A percentile compares a stretch with the other conserved stretches of the same genome.
phyloP scores from a whole-genome alignment of 2,113 vertebrate genomes.

The Mus musculus region DNA sequence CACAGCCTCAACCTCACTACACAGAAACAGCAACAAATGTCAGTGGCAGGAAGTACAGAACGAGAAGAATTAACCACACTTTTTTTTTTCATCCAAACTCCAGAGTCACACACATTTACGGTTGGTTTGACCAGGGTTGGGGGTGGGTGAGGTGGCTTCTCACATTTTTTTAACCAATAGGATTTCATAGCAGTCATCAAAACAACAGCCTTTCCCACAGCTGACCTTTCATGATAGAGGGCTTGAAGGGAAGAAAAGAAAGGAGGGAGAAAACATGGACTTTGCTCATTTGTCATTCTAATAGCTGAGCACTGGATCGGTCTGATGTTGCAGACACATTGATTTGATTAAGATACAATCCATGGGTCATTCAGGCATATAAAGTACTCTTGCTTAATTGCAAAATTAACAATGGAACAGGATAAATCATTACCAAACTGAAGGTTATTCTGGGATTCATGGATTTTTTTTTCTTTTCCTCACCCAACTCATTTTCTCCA shows the following conservation, averaged over 20 bases:
- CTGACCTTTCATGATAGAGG: conserved; percentile 72
- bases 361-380: neutral
- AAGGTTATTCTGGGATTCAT: neutral
- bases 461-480: neutral
- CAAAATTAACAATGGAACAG: conserved; percentile 67
- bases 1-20: conserved; percentile 75
- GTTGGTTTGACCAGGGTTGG: conserved; percentile 65
- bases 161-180: conserved; percentile 69
- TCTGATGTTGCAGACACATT: conserved; percentile 70
- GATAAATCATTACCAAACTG: conserved; percentile 48
- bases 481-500: conserved; percentile 65
- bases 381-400: conserved; percentile 63
- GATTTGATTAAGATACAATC: conserved; percentile 67
- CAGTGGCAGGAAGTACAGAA: conserved; percentile 78
- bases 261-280: conserved; percentile 12
- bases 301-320: conserved; percentile 24
- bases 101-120: conserved; percentile 66
- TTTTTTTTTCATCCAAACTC: conserved; percentile 73
- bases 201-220: conserved; percentile 70
- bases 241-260: conserved; percentile 48
- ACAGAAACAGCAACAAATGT: conserved; percentile 73
- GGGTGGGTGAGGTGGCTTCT: conserved; percentile 45
- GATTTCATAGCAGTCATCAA: conserved; percentile 55
- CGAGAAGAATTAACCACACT: conserved; percentile 79
- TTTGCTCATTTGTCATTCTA: conserved; percentile 45